Evolutionary conservation across 2,888 invertebrate genomes (phyloP).

Genomic region (Nomada hirtipes): DNA sequence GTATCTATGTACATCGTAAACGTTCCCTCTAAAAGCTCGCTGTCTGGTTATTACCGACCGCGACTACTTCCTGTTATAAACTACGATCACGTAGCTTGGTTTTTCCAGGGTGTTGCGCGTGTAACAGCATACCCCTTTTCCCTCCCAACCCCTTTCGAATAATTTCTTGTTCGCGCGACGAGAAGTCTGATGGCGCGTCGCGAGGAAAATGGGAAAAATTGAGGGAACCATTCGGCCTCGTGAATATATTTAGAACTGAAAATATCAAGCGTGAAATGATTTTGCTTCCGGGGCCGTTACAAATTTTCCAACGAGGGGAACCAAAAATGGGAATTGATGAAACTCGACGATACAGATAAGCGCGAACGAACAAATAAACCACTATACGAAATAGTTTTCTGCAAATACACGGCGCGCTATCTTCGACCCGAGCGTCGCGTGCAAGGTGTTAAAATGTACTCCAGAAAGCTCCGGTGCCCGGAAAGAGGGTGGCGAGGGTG

Average conservation of each 20-base stretch:
- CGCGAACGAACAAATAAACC: too few relatives aligned
- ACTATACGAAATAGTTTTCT: too few relatives aligned
- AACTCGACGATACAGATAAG: too few relatives aligned
- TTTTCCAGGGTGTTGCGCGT: slow-evolving; percentile 47
- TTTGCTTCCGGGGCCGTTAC: not conserved
- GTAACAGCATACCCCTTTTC: slow-evolving; percentile 3
- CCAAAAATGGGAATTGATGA: not conserved
- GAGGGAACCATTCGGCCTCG: not conserved
- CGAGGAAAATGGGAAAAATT: slow-evolving; percentile 4
- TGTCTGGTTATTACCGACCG: slow-evolving; percentile 59
- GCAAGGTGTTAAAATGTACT: not conserved
- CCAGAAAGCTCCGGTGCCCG: not conserved
- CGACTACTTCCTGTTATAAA: slow-evolving; percentile 61
- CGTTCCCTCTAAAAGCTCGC: slow-evolving; percentile 54
- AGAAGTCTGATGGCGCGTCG: not conserved
- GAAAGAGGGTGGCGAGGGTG: not conserved
- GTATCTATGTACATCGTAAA: slow-evolving; percentile 50
- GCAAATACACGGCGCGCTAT: not conserved
- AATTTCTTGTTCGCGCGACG: slow-evolving; percentile 26
- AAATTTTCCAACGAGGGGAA: slow-evolving; percentile 19
- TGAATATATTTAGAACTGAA: too few relatives aligned
- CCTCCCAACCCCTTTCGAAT: not conserved
- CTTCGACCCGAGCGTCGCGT: too few relatives aligned
- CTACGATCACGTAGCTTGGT: slow-evolving; percentile 43
- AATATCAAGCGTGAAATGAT: too few relatives aligned